These are phyloP conservation scores for Larimichthys crocea DNA, from an alignment of 2,113 vertebrate species.

Conservation along the genomic window DNA sequence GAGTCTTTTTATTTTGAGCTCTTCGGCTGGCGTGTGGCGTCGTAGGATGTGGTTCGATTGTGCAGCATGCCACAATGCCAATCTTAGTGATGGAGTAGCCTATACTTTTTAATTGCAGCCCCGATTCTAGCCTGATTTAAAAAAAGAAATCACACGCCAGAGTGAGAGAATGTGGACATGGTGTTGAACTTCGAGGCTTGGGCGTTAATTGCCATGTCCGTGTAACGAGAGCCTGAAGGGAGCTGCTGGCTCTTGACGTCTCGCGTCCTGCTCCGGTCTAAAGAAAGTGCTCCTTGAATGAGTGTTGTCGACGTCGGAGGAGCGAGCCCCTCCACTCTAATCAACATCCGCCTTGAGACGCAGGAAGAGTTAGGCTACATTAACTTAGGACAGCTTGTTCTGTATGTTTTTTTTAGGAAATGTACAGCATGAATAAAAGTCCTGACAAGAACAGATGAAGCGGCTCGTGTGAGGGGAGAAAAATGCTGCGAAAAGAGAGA, in stretches of 20 bases:
- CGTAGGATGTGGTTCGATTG: background rate
- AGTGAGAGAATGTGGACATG: conserved; percentile 6
- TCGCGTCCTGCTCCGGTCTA: conserved; percentile 15
- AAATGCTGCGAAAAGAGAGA: conserved; percentile 21
- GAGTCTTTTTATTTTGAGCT: background rate
- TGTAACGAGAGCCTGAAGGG: background rate
- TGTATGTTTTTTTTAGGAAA: conserved; percentile 45
- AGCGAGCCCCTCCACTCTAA: conserved; percentile 26
- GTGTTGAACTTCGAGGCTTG: background rate
- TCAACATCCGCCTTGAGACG: conserved; percentile 40
- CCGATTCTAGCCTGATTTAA: background rate
- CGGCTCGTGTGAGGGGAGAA: conserved; percentile 19
- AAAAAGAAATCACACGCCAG: background rate
- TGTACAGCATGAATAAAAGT: conserved; percentile 44
- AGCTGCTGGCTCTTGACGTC: conserved; percentile 7
- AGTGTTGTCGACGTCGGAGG: conserved; percentile 2
- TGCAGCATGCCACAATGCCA: background rate
- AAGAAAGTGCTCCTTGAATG: conserved; percentile 16
- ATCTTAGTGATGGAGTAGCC: background rate
- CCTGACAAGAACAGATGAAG: conserved; percentile 54
- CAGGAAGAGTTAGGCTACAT: conserved; percentile 20
- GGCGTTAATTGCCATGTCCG: conserved; percentile 33
- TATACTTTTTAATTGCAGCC: background rate
- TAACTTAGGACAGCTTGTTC: conserved; percentile 44
- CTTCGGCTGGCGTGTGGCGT: background rate